Percentiles rank a stretch among this genome's conserved stretches.
Conservation (phyloP, 2,797 vertebrate genomes). For the Aphelocoma californica region DNA sequence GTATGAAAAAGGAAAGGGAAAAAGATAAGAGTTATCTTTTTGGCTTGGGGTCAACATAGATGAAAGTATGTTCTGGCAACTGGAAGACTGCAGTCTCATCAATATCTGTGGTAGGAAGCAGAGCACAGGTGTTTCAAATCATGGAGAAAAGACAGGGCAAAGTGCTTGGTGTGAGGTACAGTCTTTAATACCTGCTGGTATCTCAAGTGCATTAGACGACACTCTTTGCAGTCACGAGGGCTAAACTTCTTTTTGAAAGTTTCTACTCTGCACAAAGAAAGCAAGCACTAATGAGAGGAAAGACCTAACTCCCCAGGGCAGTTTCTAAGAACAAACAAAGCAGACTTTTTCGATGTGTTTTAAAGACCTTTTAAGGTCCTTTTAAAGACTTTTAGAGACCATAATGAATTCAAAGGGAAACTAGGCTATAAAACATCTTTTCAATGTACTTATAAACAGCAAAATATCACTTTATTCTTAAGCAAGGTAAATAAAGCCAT, state of each 20-base stretch:
- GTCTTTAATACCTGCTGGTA: not conserved
- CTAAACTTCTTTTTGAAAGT: not conserved
- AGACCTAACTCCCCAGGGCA: not conserved
- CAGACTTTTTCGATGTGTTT: not conserved
- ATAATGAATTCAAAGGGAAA: constrained; percentile 10
- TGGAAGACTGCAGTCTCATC: not conserved
- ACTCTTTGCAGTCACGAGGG: not conserved
- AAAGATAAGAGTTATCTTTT: not conserved
- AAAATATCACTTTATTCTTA: constrained; percentile 44
- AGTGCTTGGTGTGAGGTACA: not conserved
- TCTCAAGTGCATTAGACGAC: not conserved
- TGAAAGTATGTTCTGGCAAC: not conserved
- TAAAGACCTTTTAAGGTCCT: not conserved
- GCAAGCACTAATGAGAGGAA: not conserved
- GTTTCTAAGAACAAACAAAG: not conserved
- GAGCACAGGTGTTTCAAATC: not conserved
- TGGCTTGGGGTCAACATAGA: not conserved
- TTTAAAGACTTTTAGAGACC: not conserved
- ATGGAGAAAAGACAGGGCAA: not conserved
- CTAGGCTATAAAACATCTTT: not conserved
- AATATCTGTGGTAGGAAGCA: not conserved
- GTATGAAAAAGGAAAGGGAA: not conserved
- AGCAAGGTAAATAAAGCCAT: constrained; percentile 51
- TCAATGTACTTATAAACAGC: constrained; percentile 14
- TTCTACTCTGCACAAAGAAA: not conserved